Evolutionary conservation across 2,888 invertebrate genomes (phyloP), one percentile per base, ranked within the genome.

Genomic region (Celastrina argiolus): DNA sequence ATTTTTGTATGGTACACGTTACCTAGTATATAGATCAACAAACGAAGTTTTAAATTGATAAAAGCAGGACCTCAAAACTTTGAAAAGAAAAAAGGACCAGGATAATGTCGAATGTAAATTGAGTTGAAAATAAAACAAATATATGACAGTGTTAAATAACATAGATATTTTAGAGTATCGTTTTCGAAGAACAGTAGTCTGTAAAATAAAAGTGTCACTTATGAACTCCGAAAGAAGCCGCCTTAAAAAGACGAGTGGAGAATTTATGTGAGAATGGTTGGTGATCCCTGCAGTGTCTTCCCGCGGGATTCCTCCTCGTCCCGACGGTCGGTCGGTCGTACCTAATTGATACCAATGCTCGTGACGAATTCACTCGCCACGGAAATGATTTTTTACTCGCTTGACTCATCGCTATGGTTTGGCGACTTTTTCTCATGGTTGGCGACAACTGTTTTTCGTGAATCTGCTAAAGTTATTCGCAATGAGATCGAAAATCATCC

Each of bases 301-400:
- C 86, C 84, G 79, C 81, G 81, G 84, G 88, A 90, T 91, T 82
- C 88, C 88, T 76, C 75, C 87, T 84, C 87, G 89, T 90, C 81
- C 74, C 76, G 73, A 75, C 76, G 79, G 79, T 79, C 68, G 69
- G 72, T 79, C 78, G 84, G 79, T 80, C 81, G 77, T 79, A 80
- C 77, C 77, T 89, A 89, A 89, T 89, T 87, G 88, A 83, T 87
- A 85, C 82, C 84, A 88, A 89, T 87, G 86, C 84, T 87, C 82
- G 88, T 79, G 80, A 83, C 90, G 79, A 89, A 91, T 90, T 79
- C 79, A 84, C 81, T 85, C 79, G 87, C 76, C 74, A 85, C 84
- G 86, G 88, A 85, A 84, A 79, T 84, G 79, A 81, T 78, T 84
- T 79, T 78, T 81, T 80, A 72, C 76, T 74, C 75, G 74, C 76